Evolutionary conservation across 1,140 invertebrate genomes (phyloP).

Genomic region (Copidosoma floridanum): DNA sequence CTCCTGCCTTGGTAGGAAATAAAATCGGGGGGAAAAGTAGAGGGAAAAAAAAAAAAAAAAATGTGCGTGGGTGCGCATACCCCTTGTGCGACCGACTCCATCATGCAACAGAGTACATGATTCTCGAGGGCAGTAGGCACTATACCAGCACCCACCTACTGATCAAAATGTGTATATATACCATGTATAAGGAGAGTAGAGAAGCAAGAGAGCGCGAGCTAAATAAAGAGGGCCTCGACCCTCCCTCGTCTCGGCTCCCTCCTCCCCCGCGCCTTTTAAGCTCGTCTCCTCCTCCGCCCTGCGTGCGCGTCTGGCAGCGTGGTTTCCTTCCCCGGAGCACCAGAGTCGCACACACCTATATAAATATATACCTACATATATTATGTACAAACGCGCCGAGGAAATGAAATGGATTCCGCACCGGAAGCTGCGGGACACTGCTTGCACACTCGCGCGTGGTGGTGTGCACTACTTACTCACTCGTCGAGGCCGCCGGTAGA

Average conservation of each 20-base stretch:
- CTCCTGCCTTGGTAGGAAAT: too few species aligned
- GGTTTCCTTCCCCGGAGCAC: neutral
- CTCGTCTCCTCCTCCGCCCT: neutral
- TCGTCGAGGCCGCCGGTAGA: too few species aligned
- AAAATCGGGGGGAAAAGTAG: too few species aligned
- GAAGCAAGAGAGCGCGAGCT: neutral
- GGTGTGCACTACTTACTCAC: too few species aligned
- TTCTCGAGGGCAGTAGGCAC: conserved; percentile 16
- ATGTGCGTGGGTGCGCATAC: neutral
- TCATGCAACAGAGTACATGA: too few species aligned
- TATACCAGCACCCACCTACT: neutral
- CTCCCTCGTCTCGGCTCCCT: neutral
- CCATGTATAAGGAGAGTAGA: too few species aligned
- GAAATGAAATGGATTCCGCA: conserved; percentile 1
- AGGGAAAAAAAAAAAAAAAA: conserved; percentile 4
- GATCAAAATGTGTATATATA: too few species aligned
- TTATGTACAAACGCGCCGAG: neutral
- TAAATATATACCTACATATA: too few species aligned
- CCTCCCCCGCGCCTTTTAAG: neutral
- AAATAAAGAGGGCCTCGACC: conserved; percentile 12
- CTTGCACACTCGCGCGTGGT: neutral
- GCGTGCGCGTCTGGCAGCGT: too few species aligned
- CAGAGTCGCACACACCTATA: neutral
- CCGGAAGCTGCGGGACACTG: conserved; percentile 5
- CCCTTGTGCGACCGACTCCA: neutral